phyloP scores from a whole-genome alignment of 2,113 vertebrate genomes.

The Calcarius ornatus region DNA sequence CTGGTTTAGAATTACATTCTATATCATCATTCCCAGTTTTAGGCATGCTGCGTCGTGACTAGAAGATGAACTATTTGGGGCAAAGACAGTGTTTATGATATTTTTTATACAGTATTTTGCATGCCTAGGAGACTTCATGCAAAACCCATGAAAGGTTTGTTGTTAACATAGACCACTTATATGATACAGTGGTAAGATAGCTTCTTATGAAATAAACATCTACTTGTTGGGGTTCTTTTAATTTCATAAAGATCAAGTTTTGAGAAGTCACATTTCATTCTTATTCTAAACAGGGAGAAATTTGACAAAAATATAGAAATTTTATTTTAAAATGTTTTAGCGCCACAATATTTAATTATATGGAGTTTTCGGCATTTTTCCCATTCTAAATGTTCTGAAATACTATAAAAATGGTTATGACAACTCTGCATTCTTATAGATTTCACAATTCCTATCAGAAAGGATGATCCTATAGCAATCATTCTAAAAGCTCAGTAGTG shows the following conservation, averaged over 20 bases:
- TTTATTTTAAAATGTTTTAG: background rate
- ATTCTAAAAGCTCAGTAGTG: background rate
- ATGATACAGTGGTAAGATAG: accelerated
- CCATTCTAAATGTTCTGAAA: background rate
- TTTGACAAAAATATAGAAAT: background rate
- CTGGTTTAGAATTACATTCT: background rate
- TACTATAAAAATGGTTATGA: background rate
- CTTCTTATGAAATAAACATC: background rate
- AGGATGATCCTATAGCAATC: background rate
- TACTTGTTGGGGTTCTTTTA: background rate
- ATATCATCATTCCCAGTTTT: background rate
- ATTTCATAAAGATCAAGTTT: background rate
- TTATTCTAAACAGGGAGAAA: background rate
- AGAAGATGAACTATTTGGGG: background rate
- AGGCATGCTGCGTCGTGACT: background rate
- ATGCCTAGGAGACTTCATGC: background rate
- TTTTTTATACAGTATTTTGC: background rate
- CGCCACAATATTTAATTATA: background rate
- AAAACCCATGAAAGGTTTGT: background rate
- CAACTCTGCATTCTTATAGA: background rate
- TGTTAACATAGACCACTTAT: background rate
- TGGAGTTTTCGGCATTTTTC: background rate
- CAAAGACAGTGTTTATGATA: background rate
- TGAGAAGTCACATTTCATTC: background rate
- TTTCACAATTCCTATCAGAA: background rate